Conservation (phyloP, 2,797 vertebrate genomes). For the Coregonus ussuriensis region DNA sequence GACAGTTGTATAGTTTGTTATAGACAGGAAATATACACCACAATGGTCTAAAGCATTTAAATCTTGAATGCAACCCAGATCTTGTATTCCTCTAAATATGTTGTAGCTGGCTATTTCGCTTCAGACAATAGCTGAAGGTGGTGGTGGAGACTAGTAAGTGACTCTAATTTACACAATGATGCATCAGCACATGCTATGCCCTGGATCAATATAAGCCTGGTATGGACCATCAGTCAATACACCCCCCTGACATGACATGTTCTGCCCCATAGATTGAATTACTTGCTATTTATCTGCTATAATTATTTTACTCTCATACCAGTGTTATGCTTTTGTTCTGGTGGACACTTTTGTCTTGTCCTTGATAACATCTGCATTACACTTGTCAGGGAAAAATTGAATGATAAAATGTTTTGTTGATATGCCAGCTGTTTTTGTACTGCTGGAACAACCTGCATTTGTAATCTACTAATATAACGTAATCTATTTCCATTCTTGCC, state of each 20-base stretch:
- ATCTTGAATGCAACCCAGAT: not conserved
- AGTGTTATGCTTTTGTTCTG: conserved; percentile 18
- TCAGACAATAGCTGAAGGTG: conserved; percentile 33
- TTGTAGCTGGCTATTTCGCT: conserved; percentile 7
- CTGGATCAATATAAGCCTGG: conserved; percentile 65
- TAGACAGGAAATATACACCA: not conserved
- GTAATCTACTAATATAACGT: not conserved
- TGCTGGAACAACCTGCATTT: not conserved
- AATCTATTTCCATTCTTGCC: not conserved
- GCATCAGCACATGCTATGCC: conserved; percentile 72
- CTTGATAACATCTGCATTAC: conserved; percentile 20
- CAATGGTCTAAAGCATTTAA: conserved; percentile 2
- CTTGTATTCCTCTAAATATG: conserved; percentile 12
- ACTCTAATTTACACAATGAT: conserved; percentile 71
- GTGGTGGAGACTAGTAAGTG: conserved; percentile 54
- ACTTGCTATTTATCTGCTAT: conserved; percentile 72
- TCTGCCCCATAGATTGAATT: conserved; percentile 76
- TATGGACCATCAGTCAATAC: conserved; percentile 70
- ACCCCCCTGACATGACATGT: conserved; percentile 68
- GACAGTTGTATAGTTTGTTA: not conserved
- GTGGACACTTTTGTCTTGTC: conserved; percentile 46
- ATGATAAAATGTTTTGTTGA: not conserved
- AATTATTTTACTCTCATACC: conserved; percentile 71
- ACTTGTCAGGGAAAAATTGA: not conserved
- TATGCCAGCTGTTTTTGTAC: not conserved